Percentiles rank a stretch among this genome's conserved stretches.
phyloP scores from a whole-genome alignment of 2,113 vertebrate genomes.

The Cervus canadensis region DNA sequence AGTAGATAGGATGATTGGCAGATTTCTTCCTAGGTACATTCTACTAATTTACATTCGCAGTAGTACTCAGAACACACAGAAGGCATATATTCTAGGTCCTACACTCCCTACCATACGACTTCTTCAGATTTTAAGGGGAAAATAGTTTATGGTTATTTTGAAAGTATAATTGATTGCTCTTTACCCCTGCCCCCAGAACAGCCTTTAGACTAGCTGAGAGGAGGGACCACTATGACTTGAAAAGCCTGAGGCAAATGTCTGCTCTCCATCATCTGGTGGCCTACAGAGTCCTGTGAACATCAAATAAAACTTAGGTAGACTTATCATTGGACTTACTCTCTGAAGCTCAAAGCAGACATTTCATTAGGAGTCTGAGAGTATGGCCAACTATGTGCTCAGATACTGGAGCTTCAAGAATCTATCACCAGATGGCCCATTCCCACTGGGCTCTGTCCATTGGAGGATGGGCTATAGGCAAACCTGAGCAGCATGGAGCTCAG shows the following conservation, averaged over 20 bases:
- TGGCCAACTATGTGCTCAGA: not conserved
- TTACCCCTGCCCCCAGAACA: not conserved
- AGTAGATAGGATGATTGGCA: not conserved
- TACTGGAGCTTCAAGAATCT: not conserved
- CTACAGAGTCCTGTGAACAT: not conserved
- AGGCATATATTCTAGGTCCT: not conserved
- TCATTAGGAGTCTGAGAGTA: not conserved
- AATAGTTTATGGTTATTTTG: not conserved
- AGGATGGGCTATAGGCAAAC: not conserved
- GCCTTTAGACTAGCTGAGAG: not conserved
- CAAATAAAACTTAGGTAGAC: not conserved
- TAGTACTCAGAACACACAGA: not conserved
- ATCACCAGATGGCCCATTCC: not conserved
- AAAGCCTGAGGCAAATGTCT: not conserved
- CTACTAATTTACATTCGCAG: not conserved
- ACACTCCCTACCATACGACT: not conserved
- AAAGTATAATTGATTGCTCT: not conserved
- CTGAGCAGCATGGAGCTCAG: not conserved
- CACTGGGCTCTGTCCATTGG: not conserved
- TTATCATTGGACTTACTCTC: not conserved
- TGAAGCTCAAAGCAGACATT: not conserved
- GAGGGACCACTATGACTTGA: not conserved
- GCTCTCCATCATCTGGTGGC: not conserved
- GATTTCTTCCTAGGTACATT: not conserved
- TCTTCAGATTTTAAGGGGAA: conserved; percentile 9